A percentile compares a stretch with the other conserved stretches of the same genome.
Evolutionary conservation across 2,888 invertebrate genomes (phyloP).

Genomic region (Dryobotodes eremita): DNA sequence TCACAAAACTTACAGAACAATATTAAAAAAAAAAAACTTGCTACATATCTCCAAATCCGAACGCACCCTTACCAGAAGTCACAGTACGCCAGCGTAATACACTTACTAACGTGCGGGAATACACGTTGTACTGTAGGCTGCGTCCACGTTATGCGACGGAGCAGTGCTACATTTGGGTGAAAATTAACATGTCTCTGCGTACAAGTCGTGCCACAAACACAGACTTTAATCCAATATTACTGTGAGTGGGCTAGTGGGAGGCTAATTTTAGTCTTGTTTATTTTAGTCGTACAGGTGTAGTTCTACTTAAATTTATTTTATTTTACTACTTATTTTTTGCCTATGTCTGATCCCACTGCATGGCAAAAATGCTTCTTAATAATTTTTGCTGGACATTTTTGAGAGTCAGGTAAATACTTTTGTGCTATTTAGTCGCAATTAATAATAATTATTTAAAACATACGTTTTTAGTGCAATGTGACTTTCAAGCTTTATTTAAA

Average conservation of each 20-base stretch:
- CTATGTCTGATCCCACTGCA: too few relatives aligned
- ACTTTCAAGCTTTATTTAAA: not conserved
- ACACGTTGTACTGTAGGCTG: conserved; percentile 29
- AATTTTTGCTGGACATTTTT: not conserved
- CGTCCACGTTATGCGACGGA: conserved; percentile 21
- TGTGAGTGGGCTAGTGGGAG: conserved; percentile 15
- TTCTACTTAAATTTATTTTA: not conserved
- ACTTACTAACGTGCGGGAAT: conserved; percentile 27
- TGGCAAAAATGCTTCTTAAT: not conserved
- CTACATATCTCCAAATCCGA: not conserved
- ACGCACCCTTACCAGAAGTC: conserved; percentile 25
- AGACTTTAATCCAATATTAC: conserved; percentile 53
- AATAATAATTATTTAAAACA: not conserved
- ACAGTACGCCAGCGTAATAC: conserved; percentile 26
- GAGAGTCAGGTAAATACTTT: not conserved
- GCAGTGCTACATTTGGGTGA: conserved; percentile 50
- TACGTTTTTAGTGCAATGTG: not conserved
- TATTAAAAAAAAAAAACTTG: not conserved
- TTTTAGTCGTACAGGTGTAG: not conserved
- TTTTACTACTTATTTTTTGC: too few relatives aligned
- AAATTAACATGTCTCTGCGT: conserved; percentile 62
- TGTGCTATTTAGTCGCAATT: too few relatives aligned
- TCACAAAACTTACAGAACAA: not conserved
- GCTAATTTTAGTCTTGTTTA: conserved; percentile 29
- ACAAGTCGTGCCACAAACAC: conserved; percentile 41